Conservation (phyloP, 2,888 invertebrate species). For the Byasa hedistus region DNA sequence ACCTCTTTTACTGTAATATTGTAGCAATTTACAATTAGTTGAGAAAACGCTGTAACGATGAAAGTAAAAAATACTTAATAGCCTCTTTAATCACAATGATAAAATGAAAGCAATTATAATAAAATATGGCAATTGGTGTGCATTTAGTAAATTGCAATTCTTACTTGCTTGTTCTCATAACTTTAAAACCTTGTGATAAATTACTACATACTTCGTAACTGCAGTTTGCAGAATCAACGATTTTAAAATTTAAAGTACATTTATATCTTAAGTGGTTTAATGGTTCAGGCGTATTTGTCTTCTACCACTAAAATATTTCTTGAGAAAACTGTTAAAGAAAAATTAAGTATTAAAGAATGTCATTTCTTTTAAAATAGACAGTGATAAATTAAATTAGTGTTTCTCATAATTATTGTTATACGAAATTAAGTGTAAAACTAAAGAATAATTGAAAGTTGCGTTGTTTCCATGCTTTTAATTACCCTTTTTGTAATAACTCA, state of each 20-base stretch:
- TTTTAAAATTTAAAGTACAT: neutral
- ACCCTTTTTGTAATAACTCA: conserved; percentile 14
- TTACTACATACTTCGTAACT: too few species aligned
- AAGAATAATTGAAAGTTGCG: conserved; percentile 3
- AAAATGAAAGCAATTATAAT: conserved; percentile 17
- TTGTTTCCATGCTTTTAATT: conserved; percentile 6
- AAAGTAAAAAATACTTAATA: conserved; percentile 7
- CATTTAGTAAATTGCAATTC: conserved; percentile 4
- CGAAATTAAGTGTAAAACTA: conserved; percentile 7
- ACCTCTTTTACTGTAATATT: too few species aligned
- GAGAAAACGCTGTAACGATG: too few species aligned
- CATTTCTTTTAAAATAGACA: too few species aligned
- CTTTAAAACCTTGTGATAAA: too few species aligned
- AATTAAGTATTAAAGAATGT: neutral
- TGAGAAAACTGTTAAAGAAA: neutral
- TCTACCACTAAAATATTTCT: neutral
- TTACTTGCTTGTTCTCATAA: neutral
- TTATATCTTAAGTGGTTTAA: neutral
- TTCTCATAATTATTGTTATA: neutral
- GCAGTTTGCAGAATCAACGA: too few species aligned
- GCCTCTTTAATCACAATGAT: conserved; percentile 7
- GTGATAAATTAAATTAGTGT: too few species aligned
- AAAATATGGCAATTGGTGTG: conserved; percentile 7
- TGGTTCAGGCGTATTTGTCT: neutral
- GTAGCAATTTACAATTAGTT: too few species aligned